Conservation (phyloP, 1,140 invertebrate genomes). For the Hypsibius dujardini region DNA sequence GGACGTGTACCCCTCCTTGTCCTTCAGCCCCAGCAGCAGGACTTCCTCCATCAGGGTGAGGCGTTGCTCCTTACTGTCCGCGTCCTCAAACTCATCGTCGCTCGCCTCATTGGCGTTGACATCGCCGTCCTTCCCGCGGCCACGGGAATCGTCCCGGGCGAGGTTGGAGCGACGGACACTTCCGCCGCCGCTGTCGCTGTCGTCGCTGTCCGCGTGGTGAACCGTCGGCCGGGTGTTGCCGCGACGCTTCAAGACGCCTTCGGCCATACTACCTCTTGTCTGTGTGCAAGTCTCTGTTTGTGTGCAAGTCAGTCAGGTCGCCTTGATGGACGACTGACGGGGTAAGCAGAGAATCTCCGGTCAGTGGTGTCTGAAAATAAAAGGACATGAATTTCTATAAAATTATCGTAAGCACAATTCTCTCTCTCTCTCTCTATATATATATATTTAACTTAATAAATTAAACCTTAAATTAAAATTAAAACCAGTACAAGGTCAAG, state of each 20-base stretch:
- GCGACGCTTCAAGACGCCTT: background rate
- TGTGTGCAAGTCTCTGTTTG: too few relatives aligned
- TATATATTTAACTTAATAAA: too few relatives aligned
- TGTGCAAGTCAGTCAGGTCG: too few relatives aligned
- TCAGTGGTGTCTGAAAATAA: too few relatives aligned
- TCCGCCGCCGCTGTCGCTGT: background rate
- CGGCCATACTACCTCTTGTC: background rate
- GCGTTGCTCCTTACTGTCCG: conserved; percentile 86
- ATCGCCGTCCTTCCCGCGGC: conserved; percentile 51
- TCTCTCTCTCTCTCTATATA: too few relatives aligned
- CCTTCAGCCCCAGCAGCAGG: conserved; percentile 82
- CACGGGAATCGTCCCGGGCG: conserved; percentile 27
- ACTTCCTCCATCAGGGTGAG: conserved; percentile 99
- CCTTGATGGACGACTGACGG: too few relatives aligned
- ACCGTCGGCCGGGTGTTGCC: conserved; percentile 20
- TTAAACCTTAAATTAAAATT: too few relatives aligned
- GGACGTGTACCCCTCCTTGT: conserved; percentile 99
- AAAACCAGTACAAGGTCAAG: too few relatives aligned
- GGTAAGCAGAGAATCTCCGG: too few relatives aligned
- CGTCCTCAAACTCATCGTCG: conserved; percentile 45
- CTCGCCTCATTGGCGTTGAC: conserved; percentile 37
- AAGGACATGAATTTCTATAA: too few relatives aligned
- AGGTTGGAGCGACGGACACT: background rate
- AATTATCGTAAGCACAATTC: too few relatives aligned
- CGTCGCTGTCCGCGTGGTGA: conserved; percentile 21